A percentile compares a stretch with the other conserved stretches of the same genome.
Evolutionary conservation across 2,888 invertebrate species (phyloP).

Genomic region (Caenorhabditis sp.): DNA sequence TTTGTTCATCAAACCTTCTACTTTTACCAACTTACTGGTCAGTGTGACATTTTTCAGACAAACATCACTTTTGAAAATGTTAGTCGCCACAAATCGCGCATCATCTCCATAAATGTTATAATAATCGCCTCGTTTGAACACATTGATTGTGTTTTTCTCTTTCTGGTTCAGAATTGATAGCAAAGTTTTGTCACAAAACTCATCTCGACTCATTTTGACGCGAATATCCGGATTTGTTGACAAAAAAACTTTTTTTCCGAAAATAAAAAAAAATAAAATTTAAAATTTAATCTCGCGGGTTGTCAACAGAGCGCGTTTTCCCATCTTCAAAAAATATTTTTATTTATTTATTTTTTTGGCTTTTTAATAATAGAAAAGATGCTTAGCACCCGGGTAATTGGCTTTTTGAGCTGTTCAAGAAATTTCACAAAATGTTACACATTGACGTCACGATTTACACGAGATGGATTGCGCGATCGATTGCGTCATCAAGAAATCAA

Average conservation of each 20-base stretch:
- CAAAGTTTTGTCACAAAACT: slow-evolving; percentile 43
- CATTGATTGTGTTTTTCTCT: slow-evolving; percentile 52
- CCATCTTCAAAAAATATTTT: background rate
- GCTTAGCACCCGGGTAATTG: slow-evolving; percentile 14
- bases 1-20: too few species aligned
- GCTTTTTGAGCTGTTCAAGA: slow-evolving; percentile 12
- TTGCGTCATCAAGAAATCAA: slow-evolving; percentile 42
- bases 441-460: slow-evolving; percentile 31
- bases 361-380: too few species aligned
- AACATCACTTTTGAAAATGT: slow-evolving; percentile 61
- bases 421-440: slow-evolving; percentile 30
- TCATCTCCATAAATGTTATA: slow-evolving; percentile 59
- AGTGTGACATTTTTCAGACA: slow-evolving; percentile 47
- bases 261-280: background rate
- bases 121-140: slow-evolving; percentile 54
- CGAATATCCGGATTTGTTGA: background rate
- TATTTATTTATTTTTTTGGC: background rate
- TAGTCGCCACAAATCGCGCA: slow-evolving; percentile 56
- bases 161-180: slow-evolving; percentile 48
- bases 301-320: background rate
- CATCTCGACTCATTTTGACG: slow-evolving; percentile 32
- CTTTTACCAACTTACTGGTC: slow-evolving; percentile 14
- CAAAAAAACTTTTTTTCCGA: background rate
- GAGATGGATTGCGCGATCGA: slow-evolving; percentile 42
- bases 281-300: background rate